phyloP scores from a whole-genome alignment of 2,113 vertebrate genomes.

The Lynx canadensis region DNA sequence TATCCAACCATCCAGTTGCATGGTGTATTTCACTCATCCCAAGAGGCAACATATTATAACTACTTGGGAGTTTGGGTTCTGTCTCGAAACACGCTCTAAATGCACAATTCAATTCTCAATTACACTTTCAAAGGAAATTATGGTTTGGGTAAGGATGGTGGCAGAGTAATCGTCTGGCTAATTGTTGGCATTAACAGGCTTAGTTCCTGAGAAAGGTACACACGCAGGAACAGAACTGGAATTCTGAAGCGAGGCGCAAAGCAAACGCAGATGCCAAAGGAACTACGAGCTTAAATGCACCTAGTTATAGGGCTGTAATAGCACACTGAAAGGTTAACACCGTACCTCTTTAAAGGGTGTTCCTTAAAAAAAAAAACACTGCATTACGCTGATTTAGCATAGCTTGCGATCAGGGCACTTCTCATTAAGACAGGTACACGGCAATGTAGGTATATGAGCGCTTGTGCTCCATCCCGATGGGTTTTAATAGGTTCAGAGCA shows the following conservation, averaged over 20 bases:
- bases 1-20: neutral
- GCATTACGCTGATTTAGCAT: neutral
- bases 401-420: neutral
- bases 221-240: neutral
- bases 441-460: neutral
- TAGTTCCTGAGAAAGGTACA: slow-evolving; percentile 52
- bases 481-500: slow-evolving; percentile 65
- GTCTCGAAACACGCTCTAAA: slow-evolving; percentile 44
- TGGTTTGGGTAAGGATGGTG: neutral
- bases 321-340: neutral
- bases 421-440: neutral
- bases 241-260: slow-evolving; percentile 27
- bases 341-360: neutral
- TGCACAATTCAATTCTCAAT: slow-evolving; percentile 50
- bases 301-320: neutral
- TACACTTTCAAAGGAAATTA: slow-evolving; percentile 57
- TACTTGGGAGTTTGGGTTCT: neutral
- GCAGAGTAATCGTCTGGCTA: slow-evolving; percentile 50
- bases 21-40: neutral
- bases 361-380: neutral
- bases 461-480: neutral
- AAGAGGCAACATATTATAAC: neutral
- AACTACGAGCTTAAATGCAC: neutral
- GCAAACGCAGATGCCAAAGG: neutral
- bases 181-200: slow-evolving; percentile 56